Percentiles rank a stretch among this genome's conserved stretches.
Evolutionary conservation across 2,888 invertebrate species (phyloP).

Genomic region (Lasius fuliginosus): DNA sequence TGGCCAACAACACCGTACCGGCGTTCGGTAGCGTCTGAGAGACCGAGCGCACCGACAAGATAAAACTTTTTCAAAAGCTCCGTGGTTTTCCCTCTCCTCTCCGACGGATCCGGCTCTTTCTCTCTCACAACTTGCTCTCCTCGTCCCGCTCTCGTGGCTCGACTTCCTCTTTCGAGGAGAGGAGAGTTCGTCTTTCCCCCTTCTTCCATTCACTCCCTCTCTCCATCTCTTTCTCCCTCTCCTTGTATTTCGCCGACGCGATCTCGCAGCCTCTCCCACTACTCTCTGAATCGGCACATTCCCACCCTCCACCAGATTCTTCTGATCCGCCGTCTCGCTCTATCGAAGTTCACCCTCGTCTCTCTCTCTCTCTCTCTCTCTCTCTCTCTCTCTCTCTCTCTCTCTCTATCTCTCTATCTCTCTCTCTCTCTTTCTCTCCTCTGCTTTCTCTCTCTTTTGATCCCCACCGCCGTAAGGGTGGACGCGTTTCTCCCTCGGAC

Average conservation of each 20-base stretch:
- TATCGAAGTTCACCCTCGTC: conserved; percentile 58
- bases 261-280: conserved; percentile 56
- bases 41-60: conserved; percentile 83
- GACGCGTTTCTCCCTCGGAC: conserved; percentile 57
- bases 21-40: conserved; percentile 85
- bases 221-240: conserved; percentile 46
- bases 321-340: conserved; percentile 47
- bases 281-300: conserved; percentile 45
- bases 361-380: conserved; percentile 5
- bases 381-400: background rate
- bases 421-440: too few relatives aligned
- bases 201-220: conserved; percentile 40
- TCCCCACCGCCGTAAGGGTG: conserved; percentile 42
- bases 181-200: conserved; percentile 66
- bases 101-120: conserved; percentile 50
- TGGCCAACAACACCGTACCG: conserved; percentile 82
- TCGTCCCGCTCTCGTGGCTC: conserved; percentile 58
- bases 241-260: conserved; percentile 48
- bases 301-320: conserved; percentile 60
- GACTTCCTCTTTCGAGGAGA: conserved; percentile 63
- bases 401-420: conserved; percentile 3
- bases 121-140: conserved; percentile 52
- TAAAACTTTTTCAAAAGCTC: conserved; percentile 85
- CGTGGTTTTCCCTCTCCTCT: conserved; percentile 78
- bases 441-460: conserved; percentile 33